Percentiles rank a stretch among this genome's conserved stretches.
Conservation (phyloP, 53 echinoderm and acorn worm species). For the Arbacia lixula region DNA sequence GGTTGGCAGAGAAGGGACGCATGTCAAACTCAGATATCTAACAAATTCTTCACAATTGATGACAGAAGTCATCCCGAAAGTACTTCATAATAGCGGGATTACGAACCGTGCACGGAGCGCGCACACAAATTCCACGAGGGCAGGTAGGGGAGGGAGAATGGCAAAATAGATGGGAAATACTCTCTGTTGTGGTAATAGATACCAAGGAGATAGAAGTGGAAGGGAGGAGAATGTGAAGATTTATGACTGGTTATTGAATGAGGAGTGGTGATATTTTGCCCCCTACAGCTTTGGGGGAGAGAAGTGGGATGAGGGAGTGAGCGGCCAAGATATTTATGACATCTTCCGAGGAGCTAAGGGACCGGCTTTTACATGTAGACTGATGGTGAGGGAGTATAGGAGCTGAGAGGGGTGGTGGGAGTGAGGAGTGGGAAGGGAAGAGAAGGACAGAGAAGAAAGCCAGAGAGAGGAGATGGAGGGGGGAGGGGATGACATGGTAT, state of each 20-base stretch:
- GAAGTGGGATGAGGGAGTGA: slow-evolving; percentile 33
- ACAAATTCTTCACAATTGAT: no score
- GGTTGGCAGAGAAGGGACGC: no score
- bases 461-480: neutral
- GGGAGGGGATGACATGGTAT: neutral
- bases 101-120: neutral
- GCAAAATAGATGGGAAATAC: no score
- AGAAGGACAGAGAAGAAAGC: neutral
- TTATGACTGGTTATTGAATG: slow-evolving; percentile 27
- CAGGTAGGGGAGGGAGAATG: neutral
- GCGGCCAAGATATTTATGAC: slow-evolving; percentile 27
- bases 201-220: slow-evolving; percentile 27
- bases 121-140: slow-evolving; percentile 22
- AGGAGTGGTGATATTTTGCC: slow-evolving; percentile 15
- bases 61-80: no score
- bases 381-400: no score
- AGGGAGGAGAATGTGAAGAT: slow-evolving; percentile 9
- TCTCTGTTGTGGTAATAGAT: neutral
- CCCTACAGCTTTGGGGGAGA: neutral
- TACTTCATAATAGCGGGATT: no score
- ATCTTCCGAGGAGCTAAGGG: no score
- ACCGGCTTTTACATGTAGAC: no score
- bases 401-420: no score
- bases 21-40: no score
- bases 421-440: neutral